phyloP scores from a whole-genome alignment of 2,888 invertebrate species.

The Sinohyriopsis cumingii region DNA sequence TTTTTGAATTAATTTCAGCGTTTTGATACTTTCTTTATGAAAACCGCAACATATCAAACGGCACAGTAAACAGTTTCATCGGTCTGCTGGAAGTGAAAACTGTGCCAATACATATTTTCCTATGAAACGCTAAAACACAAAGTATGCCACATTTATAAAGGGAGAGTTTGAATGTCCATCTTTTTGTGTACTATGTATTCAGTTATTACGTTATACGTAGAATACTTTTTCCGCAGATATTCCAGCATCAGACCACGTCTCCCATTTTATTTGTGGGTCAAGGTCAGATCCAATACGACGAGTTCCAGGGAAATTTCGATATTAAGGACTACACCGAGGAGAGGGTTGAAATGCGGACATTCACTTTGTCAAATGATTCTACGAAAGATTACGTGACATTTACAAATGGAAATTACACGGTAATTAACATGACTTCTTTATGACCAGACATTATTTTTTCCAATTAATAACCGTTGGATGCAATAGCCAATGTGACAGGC shows the following conservation, averaged over 20 bases:
- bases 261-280: conserved; percentile 53
- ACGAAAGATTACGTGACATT: conserved; percentile 18
- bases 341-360: conserved; percentile 37
- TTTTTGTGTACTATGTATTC: too few species aligned
- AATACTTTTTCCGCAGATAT: conserved; percentile 29
- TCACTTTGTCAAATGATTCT: conserved; percentile 4
- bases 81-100: too few species aligned
- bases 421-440: not conserved
- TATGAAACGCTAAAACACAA: too few species aligned
- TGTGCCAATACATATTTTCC: too few species aligned
- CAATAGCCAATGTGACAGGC: not conserved
- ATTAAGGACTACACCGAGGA: conserved; percentile 46
- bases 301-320: conserved; percentile 55
- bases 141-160: too few species aligned
- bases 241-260: conserved; percentile 32
- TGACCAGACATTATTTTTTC: not conserved
- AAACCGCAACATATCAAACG: too few species aligned
- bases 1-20: too few species aligned
- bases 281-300: conserved; percentile 43
- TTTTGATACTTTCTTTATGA: too few species aligned
- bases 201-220: not conserved
- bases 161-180: too few species aligned
- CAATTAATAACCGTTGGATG: not conserved
- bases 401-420: conserved; percentile 12
- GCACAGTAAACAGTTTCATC: too few species aligned